Percentiles rank a stretch among this genome's conserved stretches.
Conservation (phyloP, 2,113 vertebrate genomes). For the Chinchilla lanigera region DNA sequence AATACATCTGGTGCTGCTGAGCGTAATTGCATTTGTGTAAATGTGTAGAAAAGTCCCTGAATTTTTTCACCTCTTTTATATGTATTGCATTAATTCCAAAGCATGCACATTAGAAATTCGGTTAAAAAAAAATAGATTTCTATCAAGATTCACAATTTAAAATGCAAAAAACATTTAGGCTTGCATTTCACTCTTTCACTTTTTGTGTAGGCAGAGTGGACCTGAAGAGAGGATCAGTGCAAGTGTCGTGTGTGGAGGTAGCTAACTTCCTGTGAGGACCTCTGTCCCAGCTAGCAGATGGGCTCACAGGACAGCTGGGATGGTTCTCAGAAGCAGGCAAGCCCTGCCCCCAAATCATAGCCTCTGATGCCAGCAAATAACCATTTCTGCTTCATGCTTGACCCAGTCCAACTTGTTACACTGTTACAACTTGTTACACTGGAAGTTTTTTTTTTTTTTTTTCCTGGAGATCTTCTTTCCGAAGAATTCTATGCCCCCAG, state of each 20-base stretch:
- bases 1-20: slow-evolving; percentile 69
- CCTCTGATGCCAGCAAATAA: not conserved
- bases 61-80: not conserved
- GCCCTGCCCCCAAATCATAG: not conserved
- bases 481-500: slow-evolving; percentile 61
- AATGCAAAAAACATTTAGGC: not conserved
- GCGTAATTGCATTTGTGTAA: slow-evolving; percentile 36
- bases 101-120: not conserved
- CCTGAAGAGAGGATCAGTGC: fast-evolving
- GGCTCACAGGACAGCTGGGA: not conserved
- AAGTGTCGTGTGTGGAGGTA: too few species aligned
- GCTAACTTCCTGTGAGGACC: fast-evolving
- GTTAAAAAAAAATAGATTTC: not conserved
- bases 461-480: slow-evolving; percentile 72
- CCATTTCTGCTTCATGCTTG: slow-evolving; percentile 30
- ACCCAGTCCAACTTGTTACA: slow-evolving; percentile 46
- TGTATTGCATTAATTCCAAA: not conserved
- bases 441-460: not conserved
- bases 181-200: not conserved
- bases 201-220: not conserved
- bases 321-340: not conserved
- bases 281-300: too few species aligned
- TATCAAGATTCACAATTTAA: not conserved
- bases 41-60: not conserved
- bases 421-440: too few species aligned